Percentiles rank a stretch among this genome's conserved stretches.
Conservation (phyloP, 2,888 invertebrate genomes). For the Oscheius sp. region DNA sequence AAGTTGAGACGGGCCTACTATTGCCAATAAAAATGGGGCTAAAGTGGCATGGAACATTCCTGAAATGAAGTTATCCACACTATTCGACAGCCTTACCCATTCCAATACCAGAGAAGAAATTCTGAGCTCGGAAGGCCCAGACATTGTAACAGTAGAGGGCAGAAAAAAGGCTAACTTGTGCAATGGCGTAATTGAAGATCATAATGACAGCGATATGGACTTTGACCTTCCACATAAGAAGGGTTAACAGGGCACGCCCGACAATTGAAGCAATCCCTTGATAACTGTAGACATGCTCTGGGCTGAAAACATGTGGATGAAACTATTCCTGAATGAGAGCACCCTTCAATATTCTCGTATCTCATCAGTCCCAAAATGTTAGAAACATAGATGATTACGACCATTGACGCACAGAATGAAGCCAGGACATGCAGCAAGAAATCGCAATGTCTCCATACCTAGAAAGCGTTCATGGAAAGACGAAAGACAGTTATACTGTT, state of each 20-base stretch:
- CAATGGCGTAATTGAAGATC: slow-evolving; percentile 49
- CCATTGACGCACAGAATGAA: slow-evolving; percentile 50
- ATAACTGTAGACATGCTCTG: slow-evolving; percentile 53
- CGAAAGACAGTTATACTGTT: slow-evolving; percentile 8
- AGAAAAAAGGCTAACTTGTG: slow-evolving; percentile 49
- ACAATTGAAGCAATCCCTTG: slow-evolving; percentile 54
- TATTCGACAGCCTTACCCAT: slow-evolving; percentile 41
- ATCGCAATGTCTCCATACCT: slow-evolving; percentile 54
- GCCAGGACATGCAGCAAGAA: slow-evolving; percentile 50
- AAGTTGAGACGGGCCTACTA: slow-evolving; percentile 54
- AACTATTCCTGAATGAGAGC: slow-evolving; percentile 10
- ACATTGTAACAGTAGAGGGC: slow-evolving; percentile 47
- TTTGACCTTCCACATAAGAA: slow-evolving; percentile 42
- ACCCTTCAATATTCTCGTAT: slow-evolving; percentile 48
- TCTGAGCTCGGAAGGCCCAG: slow-evolving; percentile 52
- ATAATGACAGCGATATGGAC: slow-evolving; percentile 51
- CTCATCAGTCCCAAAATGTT: slow-evolving; percentile 54
- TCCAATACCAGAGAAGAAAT: slow-evolving; percentile 54
- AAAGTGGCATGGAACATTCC: slow-evolving; percentile 53
- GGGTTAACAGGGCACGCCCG: slow-evolving; percentile 45
- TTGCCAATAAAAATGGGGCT: slow-evolving; percentile 49
- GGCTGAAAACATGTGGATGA: slow-evolving; percentile 39
- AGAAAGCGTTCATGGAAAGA: neutral
- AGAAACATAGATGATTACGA: slow-evolving; percentile 52
- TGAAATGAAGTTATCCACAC: slow-evolving; percentile 15